Conservation (phyloP, 2,888 invertebrate genomes). For the Peribatodes rhomboidaria region DNA sequence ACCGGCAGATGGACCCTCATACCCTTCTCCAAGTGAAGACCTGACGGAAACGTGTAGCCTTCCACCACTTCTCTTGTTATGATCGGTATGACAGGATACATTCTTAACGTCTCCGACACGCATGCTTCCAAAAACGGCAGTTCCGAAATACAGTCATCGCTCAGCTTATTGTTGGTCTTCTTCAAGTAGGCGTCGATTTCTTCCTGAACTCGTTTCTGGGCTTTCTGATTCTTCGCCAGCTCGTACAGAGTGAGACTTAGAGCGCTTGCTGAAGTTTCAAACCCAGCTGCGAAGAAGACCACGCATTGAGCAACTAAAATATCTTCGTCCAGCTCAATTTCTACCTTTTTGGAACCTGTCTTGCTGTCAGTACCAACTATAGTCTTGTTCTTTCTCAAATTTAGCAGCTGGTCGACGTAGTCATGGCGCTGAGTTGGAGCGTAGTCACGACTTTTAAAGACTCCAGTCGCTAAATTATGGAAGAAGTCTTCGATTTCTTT, state of each 20-base stretch:
- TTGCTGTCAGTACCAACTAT: constrained; percentile 4
- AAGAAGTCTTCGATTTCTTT: constrained; percentile 16
- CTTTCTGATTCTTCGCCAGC: constrained; percentile 22
- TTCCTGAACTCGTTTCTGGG: constrained; percentile 26
- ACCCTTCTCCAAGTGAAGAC: constrained; percentile 54
- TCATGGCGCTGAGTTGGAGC: constrained; percentile 14
- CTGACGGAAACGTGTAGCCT: constrained; percentile 54
- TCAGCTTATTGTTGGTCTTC: constrained; percentile 45
- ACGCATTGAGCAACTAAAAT: constrained; percentile 17
- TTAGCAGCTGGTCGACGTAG: constrained; percentile 10
- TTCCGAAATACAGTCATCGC: constrained; percentile 56
- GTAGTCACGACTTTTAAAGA: constrained; percentile 15
- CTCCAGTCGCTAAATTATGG: not conserved
- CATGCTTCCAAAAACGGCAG: constrained; percentile 58
- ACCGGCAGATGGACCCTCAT: constrained; percentile 58
- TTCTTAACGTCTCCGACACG: constrained; percentile 54
- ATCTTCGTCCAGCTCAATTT: constrained; percentile 5
- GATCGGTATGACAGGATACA: constrained; percentile 54
- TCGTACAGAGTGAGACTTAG: constrained; percentile 23
- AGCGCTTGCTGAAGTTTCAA: constrained; percentile 23
- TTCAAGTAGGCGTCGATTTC: constrained; percentile 57
- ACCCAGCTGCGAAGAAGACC: constrained; percentile 24
- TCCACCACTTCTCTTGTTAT: constrained; percentile 54
- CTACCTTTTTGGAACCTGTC: not conserved
- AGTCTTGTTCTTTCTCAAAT: not conserved